Evolutionary conservation across 2,888 invertebrate genomes (phyloP).

Genomic region (Cephus runcator): DNA sequence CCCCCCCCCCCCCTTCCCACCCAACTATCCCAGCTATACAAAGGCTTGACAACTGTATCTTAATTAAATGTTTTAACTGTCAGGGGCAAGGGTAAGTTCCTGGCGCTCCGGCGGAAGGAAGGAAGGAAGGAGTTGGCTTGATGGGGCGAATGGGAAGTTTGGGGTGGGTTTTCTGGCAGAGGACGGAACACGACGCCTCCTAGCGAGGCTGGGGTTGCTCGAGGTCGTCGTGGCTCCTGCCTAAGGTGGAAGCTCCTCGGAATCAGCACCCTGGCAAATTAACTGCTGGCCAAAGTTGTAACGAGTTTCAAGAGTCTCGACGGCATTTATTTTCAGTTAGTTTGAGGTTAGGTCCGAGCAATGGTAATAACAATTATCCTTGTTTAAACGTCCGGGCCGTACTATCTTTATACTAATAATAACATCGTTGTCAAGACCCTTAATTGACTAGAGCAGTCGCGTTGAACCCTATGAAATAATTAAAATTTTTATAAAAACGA

Average conservation of each 20-base stretch:
- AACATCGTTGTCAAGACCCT: neutral
- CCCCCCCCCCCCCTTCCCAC: no score
- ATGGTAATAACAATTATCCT: conserved; percentile 14
- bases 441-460: neutral
- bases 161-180: conserved; percentile 14
- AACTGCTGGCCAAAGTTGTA: conserved; percentile 48
- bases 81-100: neutral
- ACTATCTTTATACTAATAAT: neutral
- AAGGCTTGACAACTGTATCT: conserved; percentile 28
- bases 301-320: conserved; percentile 36
- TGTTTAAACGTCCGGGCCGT: neutral
- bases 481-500: neutral
- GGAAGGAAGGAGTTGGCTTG: conserved; percentile 13
- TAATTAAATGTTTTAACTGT: conserved; percentile 31
- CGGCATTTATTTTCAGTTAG: conserved; percentile 5
- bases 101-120: neutral
- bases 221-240: conserved; percentile 9
- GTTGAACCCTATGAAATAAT: neutral
- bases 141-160: neutral
- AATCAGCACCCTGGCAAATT: conserved; percentile 46
- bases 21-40: neutral
- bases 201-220: conserved; percentile 4
- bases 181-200: conserved; percentile 11
- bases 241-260: conserved; percentile 1
- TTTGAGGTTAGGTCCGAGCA: conserved; percentile 5